phyloP scores from a whole-genome alignment of 2,113 vertebrate species.

The Platycercus adscitus region DNA sequence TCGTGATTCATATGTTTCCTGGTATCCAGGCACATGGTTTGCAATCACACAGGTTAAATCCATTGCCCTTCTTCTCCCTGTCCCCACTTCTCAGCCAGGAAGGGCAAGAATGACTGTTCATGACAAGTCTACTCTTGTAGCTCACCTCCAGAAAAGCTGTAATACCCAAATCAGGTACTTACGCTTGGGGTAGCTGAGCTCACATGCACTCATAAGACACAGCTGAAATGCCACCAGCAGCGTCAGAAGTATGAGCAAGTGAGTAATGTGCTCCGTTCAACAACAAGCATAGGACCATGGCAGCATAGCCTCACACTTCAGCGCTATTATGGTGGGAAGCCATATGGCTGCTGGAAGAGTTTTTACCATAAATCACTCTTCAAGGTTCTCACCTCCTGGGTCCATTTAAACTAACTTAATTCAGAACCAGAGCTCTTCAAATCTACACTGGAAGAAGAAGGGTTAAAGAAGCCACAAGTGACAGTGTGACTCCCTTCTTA shows the following conservation, averaged over 20 bases:
- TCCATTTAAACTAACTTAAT: constrained; percentile 65
- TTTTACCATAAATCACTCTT: constrained; percentile 70
- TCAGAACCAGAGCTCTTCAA: constrained; percentile 63
- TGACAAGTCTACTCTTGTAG: not conserved
- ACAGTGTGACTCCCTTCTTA: constrained; percentile 17
- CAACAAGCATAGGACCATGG: not conserved
- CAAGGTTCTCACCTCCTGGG: constrained; percentile 39
- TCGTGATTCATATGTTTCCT: not conserved
- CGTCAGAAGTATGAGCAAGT: not conserved
- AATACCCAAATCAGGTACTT: not conserved
- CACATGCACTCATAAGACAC: not conserved
- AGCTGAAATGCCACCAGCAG: not conserved
- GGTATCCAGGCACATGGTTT: not conserved
- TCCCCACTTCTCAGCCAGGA: not conserved
- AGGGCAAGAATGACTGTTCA: not conserved
- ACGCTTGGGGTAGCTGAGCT: not conserved
- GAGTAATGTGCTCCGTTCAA: not conserved
- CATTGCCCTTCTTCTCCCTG: not conserved
- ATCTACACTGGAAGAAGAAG: not conserved
- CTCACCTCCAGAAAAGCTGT: not conserved
- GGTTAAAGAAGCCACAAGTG: constrained; percentile 36
- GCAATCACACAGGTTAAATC: not conserved
- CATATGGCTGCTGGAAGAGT: constrained; percentile 64
- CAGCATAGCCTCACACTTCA: constrained; percentile 8
- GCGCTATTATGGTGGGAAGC: constrained; percentile 21